A percentile compares a stretch with the other conserved stretches of the same genome.
Evolutionary conservation across 2,888 invertebrate species (phyloP).

Genomic region (Clunio marinus): DNA sequence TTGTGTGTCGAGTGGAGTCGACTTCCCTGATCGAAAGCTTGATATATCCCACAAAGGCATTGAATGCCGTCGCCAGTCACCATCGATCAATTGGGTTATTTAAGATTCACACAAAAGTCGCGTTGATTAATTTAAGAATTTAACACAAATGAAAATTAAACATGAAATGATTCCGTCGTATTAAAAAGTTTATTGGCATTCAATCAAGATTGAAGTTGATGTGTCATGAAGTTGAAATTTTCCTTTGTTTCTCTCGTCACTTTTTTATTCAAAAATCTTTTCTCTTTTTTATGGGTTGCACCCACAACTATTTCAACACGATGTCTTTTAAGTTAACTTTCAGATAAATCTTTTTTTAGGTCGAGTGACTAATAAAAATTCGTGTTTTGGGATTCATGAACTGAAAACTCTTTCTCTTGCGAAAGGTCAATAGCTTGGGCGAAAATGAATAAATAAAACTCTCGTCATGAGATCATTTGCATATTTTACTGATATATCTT

Average conservation of each 20-base stretch:
- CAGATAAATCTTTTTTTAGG: no score
- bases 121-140: constrained; percentile 14
- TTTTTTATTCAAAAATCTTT: not conserved
- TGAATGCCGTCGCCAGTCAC: not conserved
- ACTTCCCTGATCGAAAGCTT: no score
- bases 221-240: constrained; percentile 10
- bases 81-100: not conserved
- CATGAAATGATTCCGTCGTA: not conserved
- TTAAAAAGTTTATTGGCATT: constrained; percentile 1
- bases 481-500: no score
- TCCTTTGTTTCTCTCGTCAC: not conserved
- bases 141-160: not conserved
- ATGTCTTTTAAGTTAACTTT: no score
- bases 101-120: constrained; percentile 6
- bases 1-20: not conserved
- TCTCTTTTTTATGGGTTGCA: not conserved
- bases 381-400: no score
- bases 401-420: no score
- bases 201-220: not conserved
- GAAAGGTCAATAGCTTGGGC: no score
- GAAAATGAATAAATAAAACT: no score
- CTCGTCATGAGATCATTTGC: no score
- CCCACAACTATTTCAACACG: not conserved
- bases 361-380: no score
- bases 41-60: no score